Base-by-base conservation (phyloP, 2,797 vertebrate species). In the Cynodonichthys magdalenae region DNA sequence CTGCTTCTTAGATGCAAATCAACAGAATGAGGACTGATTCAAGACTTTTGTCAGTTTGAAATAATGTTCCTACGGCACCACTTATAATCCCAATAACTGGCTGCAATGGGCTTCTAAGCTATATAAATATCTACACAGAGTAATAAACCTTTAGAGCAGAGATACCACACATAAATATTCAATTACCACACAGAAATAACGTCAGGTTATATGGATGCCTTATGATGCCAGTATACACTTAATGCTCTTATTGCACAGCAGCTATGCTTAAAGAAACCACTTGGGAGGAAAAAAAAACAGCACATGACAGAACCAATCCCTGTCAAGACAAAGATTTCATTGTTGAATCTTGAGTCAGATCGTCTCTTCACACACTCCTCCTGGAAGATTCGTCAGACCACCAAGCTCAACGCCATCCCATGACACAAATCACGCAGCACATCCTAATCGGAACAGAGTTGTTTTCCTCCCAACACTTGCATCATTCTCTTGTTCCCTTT, bases 361-460 rank as follows among this genome's bases (percentile, higher is more conserved):
- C 60, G 64, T 84, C 69, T 59, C 65, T 56, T 57, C 48, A 2
- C 24, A 47, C 63, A 63, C 63, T 73, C 36, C 55, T 66, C 48
- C 28, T 10, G 50, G 53, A 74, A 45, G 67, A 63, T 78, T 82
- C 72, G 65, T 74, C 77, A 57, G 69, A 80, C 72, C 77, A 65
- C 58, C 61, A 2, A 53, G 65, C 77, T 80, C 63, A 46, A 5
- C 55, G 66, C 70, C 15, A 79, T 89, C 88, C 67, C 88, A 87
- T 90, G 90, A 90, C 77, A 83, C 55, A 4, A 66, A 79, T 90
- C 84, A 84, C 85, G 72, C 80, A 73, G 73, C 77, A 39, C 65
- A 67, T 63, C 63, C 60, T 49, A 72, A 53, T 66, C 55, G 24
- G 66, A 69, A 46, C 62, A 0, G 55, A 67, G 76, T 53, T 66